Percentiles rank a stretch among this genome's conserved stretches.
phyloP scores from a whole-genome alignment of 2,888 invertebrate species.

The Dryobota labecula region DNA sequence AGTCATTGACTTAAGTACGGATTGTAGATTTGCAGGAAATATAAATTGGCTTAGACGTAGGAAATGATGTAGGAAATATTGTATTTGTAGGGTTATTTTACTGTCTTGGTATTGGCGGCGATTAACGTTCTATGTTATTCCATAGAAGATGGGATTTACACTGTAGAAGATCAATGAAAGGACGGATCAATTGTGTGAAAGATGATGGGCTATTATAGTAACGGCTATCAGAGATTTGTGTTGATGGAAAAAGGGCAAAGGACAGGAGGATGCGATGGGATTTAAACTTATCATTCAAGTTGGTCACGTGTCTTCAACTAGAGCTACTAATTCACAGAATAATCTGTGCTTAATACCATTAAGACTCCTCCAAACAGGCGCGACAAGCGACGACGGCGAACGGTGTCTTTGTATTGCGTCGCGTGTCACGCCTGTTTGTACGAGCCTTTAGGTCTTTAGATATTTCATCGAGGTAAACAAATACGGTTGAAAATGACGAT shows the following conservation, averaged over 20 bases:
- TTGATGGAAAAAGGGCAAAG: not conserved
- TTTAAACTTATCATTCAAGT: not conserved
- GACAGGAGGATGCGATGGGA: not conserved
- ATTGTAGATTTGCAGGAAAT: slow-evolving; percentile 33
- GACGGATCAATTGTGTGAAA: not conserved
- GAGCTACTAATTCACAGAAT: not conserved
- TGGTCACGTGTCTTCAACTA: too few species aligned
- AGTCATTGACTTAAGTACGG: slow-evolving; percentile 18
- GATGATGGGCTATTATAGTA: not conserved
- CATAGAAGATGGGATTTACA: slow-evolving; percentile 13
- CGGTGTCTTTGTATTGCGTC: too few species aligned
- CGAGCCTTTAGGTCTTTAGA: too few species aligned
- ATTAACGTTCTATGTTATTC: slow-evolving; percentile 14
- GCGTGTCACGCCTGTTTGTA: too few species aligned
- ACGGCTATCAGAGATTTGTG: not conserved
- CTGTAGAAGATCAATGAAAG: not conserved
- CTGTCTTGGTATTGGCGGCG: slow-evolving; percentile 16
- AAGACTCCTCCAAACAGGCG: too few species aligned
- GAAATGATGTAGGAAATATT: slow-evolving; percentile 42
- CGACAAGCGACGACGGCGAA: too few species aligned
- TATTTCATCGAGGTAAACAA: too few species aligned
- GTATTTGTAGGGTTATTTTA: slow-evolving; percentile 16
- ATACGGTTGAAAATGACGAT: too few species aligned
- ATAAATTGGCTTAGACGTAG: slow-evolving; percentile 20
- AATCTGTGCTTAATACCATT: not conserved